phyloP scores from a whole-genome alignment of 1,140 invertebrate species.

The Tetramorium parvispinum region DNA sequence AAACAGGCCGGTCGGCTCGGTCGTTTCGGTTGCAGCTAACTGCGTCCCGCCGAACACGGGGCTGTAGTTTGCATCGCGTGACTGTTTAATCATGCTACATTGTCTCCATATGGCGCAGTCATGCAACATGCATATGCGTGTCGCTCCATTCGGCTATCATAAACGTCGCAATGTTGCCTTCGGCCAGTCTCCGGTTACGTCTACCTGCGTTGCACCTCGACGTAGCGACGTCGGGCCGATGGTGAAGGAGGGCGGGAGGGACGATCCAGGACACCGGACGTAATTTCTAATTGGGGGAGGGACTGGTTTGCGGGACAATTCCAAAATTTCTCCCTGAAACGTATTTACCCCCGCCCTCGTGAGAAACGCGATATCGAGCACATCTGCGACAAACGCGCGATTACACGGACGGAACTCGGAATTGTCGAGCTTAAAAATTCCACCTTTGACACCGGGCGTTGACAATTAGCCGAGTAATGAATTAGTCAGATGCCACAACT shows the following conservation, averaged over 20 bases:
- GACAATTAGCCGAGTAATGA: background rate
- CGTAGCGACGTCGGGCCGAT: background rate
- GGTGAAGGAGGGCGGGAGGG: background rate
- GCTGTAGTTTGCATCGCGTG: conserved; percentile 41
- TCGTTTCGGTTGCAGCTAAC: conserved; percentile 40
- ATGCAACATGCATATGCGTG: conserved; percentile 59
- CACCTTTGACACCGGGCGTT: background rate
- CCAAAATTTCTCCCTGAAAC: conserved; percentile 56
- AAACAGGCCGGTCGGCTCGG: conserved; percentile 11
- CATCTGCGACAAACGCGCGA: conserved; percentile 14
- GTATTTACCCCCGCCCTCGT: background rate
- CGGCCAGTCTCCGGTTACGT: conserved; percentile 13
- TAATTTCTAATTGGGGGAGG: conserved; percentile 46
- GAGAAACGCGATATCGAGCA: conserved; percentile 39
- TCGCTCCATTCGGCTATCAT: conserved; percentile 53
- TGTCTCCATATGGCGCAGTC: conserved; percentile 54
- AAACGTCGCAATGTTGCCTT: conserved; percentile 48
- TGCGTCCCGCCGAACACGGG: conserved; percentile 6
- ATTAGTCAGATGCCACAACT: no score
- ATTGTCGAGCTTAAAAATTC: conserved; percentile 1
- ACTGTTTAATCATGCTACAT: conserved; percentile 60
- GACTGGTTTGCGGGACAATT: conserved; percentile 54
- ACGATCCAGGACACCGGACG: conserved; percentile 31
- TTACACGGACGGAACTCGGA: conserved; percentile 22
- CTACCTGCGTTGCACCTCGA: conserved; percentile 19